Evolutionary conservation across 2,113 vertebrate species (phyloP), one percentile per base, ranked within the genome.

Genomic region (Leptodactylus fuscus): DNA sequence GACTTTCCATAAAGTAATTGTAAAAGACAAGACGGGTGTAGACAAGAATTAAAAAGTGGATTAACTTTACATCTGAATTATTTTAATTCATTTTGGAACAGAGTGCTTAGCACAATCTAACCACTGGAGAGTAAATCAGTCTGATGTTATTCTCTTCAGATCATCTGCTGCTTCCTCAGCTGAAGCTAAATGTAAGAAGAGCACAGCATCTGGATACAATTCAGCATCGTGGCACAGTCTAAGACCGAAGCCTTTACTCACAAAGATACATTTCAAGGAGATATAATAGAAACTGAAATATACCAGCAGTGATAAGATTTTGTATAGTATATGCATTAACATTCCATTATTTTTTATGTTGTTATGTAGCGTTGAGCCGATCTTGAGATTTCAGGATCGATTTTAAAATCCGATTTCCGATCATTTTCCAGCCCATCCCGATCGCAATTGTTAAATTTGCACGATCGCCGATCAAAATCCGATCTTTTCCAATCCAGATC

Each of bases 41-140:
- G 76, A 71, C 77, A 58, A 48, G 77, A 86, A 86, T 86, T 86
- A 81, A 81, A 79, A 81, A 70, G 67, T 71, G 75, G 77, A 86
- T 86, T 86, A 86, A 86, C 65, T 86, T 85, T 86, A 81, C 77
- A 86, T 86, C 65, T 81, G 77, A 86, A 86, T 86, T 86, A 86
- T 86, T 86, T 86, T 46, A 86, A 86, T 71, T 86, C 76, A 86
- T 86, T 86, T 86, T 73, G 77, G 34, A 86, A 81, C 78, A 81
- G 49, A 73, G 65, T 81, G 76, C 67, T 71, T 34, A 86, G 51
- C 49, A 86, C 77, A 86, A 58, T 86, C 34, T 74, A 81, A 36
- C 84, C 83, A 81, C 41, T 70, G 62, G 83, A 80, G 76, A 86
- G 65, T 73, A 73, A 86, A 86, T 86, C 76, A 81, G 84, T 69